Conservation (phyloP, 2,797 vertebrate genomes). For the Gallinago solitaria region DNA sequence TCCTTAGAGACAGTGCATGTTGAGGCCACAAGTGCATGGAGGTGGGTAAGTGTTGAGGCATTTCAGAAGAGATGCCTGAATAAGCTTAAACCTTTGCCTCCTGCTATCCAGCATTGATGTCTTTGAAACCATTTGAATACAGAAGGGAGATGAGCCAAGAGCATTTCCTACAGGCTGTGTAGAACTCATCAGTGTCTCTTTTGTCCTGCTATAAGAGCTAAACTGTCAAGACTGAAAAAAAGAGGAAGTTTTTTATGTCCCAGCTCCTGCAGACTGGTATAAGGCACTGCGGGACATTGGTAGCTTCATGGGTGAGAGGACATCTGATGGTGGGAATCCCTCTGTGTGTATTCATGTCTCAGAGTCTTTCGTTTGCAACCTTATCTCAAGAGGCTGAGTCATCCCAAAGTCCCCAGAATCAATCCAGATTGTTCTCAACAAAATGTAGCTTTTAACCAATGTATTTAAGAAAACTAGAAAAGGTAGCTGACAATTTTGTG, state of each 20-base stretch:
- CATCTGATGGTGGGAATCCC: not conserved
- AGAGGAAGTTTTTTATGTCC: not conserved
- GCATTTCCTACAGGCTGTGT: not conserved
- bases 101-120: not conserved
- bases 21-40: not conserved
- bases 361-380: not conserved
- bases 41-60: not conserved
- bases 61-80: not conserved
- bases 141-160: not conserved
- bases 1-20: not conserved
- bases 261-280: not conserved
- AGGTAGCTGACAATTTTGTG: not conserved
- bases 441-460: rapidly evolving
- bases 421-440: not conserved
- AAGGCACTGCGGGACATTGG: not conserved
- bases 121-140: not conserved
- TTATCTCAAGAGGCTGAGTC: not conserved
- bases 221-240: not conserved
- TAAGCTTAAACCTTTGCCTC: not conserved
- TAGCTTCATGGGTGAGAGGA: not conserved
- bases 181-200: not conserved
- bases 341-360: not conserved
- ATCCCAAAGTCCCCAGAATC: not conserved
- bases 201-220: not conserved
- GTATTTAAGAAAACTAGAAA: not conserved